These are phyloP conservation scores for Colinus virginianus DNA, from an alignment of 2,113 vertebrate genomes.

Conservation along the genomic window DNA sequence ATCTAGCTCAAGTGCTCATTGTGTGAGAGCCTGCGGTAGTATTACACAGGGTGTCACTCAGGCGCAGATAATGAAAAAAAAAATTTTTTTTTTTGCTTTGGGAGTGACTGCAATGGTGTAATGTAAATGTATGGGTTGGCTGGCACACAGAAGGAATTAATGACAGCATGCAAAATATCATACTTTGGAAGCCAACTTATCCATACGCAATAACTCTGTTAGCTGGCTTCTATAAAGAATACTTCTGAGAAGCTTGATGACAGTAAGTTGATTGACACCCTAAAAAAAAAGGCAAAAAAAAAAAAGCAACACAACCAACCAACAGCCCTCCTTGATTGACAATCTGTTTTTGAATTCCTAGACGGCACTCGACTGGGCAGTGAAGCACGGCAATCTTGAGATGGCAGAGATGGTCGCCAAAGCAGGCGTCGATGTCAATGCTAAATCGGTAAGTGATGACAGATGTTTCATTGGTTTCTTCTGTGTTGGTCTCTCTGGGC, in stretches of 20 bases:
- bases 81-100: not conserved
- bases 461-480: slow-evolving; percentile 75
- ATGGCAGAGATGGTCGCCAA: slow-evolving; percentile 80
- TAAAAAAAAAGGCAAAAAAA: not conserved
- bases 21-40: slow-evolving; percentile 39
- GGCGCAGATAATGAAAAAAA: slow-evolving; percentile 55
- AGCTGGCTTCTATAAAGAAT: slow-evolving; percentile 24
- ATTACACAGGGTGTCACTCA: slow-evolving; percentile 55
- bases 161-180: slow-evolving; percentile 9
- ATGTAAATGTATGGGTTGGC: slow-evolving; percentile 13
- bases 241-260: slow-evolving; percentile 61
- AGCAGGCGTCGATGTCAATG: slow-evolving; percentile 82
- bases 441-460: slow-evolving; percentile 83
- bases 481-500: slow-evolving; percentile 67
- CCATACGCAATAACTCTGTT: slow-evolving; percentile 33
- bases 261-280: slow-evolving; percentile 67
- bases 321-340: slow-evolving; percentile 66
- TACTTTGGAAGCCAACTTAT: slow-evolving; percentile 42
- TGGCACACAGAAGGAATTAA: slow-evolving; percentile 26
- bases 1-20: slow-evolving; percentile 56
- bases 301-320: not conserved
- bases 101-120: slow-evolving; percentile 16
- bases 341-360: slow-evolving; percentile 71
- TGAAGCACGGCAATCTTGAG: slow-evolving; percentile 70
- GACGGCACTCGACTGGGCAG: slow-evolving; percentile 82